A percentile compares a stretch with the other conserved stretches of the same genome.
These are phyloP conservation scores for Ectemnius cavifrons DNA, from an alignment of 2,888 invertebrate species.

Conservation along the genomic window DNA sequence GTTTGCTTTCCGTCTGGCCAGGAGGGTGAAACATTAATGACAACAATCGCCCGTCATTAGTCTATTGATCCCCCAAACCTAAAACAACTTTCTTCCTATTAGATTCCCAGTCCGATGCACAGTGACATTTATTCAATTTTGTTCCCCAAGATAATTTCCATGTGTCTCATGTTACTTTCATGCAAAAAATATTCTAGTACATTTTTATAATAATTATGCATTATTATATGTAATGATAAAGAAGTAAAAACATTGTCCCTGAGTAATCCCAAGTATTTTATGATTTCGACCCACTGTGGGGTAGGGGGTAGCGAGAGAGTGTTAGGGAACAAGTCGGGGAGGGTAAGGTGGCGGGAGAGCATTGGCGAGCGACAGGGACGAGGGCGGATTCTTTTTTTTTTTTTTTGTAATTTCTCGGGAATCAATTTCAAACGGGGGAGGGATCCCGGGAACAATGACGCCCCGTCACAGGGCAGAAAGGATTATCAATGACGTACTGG, in stretches of 20 bases:
- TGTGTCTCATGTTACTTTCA: no score
- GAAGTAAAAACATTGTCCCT: no score
- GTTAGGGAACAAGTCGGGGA: neutral
- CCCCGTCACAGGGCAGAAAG: constrained; percentile 30
- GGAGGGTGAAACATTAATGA: constrained; percentile 26
- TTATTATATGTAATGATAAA: no score
- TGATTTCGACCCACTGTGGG: neutral
- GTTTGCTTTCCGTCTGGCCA: constrained; percentile 18
- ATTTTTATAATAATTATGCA: no score
- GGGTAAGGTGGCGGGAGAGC: neutral
- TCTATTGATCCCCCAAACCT: constrained; percentile 27
- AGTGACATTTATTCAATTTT: neutral
- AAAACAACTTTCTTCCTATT: constrained; percentile 3
- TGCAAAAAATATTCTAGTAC: no score
- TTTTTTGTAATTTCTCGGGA: constrained; percentile 10
- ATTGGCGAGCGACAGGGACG: neutral
- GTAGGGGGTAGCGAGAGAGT: neutral
- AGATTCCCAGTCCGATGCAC: neutral
- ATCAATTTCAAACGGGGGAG: constrained; percentile 11
- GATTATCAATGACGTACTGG: constrained; percentile 58
- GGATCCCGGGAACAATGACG: constrained; percentile 23
- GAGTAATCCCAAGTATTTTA: no score
- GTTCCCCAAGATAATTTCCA: neutral
- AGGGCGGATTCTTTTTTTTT: no score
- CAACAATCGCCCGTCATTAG: constrained; percentile 19